Evolutionary conservation across 2,113 vertebrate genomes (phyloP).

Genomic region (Xerus inauris): DNA sequence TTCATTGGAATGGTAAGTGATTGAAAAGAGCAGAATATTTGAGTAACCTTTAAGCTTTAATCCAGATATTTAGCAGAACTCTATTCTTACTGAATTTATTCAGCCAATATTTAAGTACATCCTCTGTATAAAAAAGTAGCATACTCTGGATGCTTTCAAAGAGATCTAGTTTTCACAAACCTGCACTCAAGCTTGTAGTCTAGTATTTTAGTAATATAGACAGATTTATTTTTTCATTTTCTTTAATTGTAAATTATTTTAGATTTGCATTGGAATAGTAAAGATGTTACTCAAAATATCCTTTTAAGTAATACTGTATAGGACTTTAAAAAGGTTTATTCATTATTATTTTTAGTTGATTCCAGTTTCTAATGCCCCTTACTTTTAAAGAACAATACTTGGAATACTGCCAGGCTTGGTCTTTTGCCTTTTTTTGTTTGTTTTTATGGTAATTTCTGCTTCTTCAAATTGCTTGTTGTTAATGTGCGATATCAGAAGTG

Average conservation of each 20-base stretch:
- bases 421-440: not conserved
- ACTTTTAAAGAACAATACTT: slow-evolving; percentile 24
- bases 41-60: not conserved
- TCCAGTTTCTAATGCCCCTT: not conserved
- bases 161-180: not conserved
- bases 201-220: not conserved
- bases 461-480: slow-evolving; percentile 35
- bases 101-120: not conserved
- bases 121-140: not conserved
- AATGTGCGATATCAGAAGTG: slow-evolving; percentile 19
- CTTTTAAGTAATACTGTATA: not conserved
- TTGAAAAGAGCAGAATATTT: slow-evolving; percentile 36
- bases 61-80: slow-evolving; percentile 9
- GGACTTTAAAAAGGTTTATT: not conserved
- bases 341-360: slow-evolving; percentile 52
- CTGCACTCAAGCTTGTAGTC: not conserved
- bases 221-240: slow-evolving; percentile 12
- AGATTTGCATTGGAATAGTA: not conserved
- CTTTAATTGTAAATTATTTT: slow-evolving; percentile 30
- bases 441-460: not conserved
- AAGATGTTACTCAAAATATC: not conserved
- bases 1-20: not conserved
- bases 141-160: not conserved
- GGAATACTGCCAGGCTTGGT: not conserved
- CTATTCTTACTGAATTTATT: not conserved